Percentiles rank a stretch among this genome's conserved stretches.
phyloP scores from a whole-genome alignment of 2,113 vertebrate species.

The Tinamus guttatus region DNA sequence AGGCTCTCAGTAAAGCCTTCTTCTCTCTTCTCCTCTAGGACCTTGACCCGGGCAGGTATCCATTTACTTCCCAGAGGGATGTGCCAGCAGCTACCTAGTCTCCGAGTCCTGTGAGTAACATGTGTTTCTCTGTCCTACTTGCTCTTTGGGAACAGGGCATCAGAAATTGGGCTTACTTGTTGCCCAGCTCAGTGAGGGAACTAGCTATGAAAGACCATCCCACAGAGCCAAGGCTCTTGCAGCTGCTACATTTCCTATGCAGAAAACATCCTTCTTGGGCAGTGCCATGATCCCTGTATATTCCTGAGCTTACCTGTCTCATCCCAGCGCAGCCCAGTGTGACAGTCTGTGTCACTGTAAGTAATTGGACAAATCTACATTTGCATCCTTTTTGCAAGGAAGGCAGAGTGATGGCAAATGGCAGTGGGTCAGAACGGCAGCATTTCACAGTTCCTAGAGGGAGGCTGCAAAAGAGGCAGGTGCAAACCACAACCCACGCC shows the following conservation, averaged over 20 bases:
- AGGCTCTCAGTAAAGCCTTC: not conserved
- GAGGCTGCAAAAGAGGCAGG: not conserved
- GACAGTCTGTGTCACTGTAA: not conserved
- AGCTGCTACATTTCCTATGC: not conserved
- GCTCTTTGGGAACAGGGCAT: not conserved
- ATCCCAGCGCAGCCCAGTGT: fast-evolving
- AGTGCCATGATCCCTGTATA: not conserved
- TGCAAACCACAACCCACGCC: not conserved
- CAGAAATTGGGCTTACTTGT: not conserved
- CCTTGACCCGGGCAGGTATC: slow-evolving; percentile 89
- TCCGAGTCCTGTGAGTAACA: slow-evolving; percentile 91
- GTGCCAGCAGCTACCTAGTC: slow-evolving; percentile 91
- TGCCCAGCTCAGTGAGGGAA: not conserved
- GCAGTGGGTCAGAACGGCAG: not conserved
- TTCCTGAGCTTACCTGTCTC: not conserved
- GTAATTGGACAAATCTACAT: not conserved
- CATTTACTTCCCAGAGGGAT: slow-evolving; percentile 86
- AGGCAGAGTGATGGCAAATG: not conserved
- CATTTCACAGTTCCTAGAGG: not conserved
- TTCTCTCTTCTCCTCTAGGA: slow-evolving; percentile 76
- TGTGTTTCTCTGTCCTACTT: not conserved
- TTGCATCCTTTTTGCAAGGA: not conserved
- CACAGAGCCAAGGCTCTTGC: not conserved
- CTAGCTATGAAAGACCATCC: not conserved
- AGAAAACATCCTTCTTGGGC: not conserved